Evolutionary conservation across 2,888 invertebrate genomes (phyloP).

Genomic region (Ormyrus rosae): DNA sequence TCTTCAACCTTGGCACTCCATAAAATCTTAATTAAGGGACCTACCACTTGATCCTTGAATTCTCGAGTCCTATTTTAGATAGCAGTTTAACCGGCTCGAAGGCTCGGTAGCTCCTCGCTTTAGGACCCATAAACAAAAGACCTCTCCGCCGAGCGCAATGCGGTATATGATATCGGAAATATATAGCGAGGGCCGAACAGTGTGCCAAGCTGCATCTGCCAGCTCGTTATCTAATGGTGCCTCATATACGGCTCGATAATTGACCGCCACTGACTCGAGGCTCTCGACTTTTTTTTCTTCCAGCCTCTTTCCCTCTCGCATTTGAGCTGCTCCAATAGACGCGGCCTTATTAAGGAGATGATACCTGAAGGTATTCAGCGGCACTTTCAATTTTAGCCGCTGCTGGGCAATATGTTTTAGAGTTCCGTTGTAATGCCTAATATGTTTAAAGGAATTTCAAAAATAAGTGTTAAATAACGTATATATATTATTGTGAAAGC

Average conservation of each 20-base stretch:
- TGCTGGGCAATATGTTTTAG: not conserved
- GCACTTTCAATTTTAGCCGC: too few species aligned
- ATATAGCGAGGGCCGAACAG: not conserved
- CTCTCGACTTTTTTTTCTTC: not conserved
- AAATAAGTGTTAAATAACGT: too few species aligned
- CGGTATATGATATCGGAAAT: constrained; percentile 45
- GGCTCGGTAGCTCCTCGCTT: constrained; percentile 56
- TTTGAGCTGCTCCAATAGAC: constrained; percentile 67
- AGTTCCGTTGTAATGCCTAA: too few species aligned
- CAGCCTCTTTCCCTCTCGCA: not conserved
- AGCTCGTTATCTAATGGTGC: constrained; percentile 74
- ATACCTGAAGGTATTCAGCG: constrained; percentile 39
- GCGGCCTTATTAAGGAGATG: constrained; percentile 68
- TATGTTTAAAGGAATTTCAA: too few species aligned
- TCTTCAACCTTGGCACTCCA: too few species aligned
- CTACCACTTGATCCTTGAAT: constrained; percentile 26
- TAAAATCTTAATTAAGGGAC: constrained; percentile 28
- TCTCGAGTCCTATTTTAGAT: constrained; percentile 23
- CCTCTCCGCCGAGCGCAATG: constrained; percentile 56
- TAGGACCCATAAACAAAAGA: constrained; percentile 62
- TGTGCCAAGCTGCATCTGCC: constrained; percentile 67
- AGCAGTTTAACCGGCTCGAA: constrained; percentile 17
- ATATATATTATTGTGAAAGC: too few species aligned
- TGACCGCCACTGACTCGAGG: constrained; percentile 66
- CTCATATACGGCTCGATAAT: constrained; percentile 71